These are phyloP conservation scores for Ranitomeya variabilis DNA, from an alignment of 2,113 vertebrate species.

Conservation along the genomic window DNA sequence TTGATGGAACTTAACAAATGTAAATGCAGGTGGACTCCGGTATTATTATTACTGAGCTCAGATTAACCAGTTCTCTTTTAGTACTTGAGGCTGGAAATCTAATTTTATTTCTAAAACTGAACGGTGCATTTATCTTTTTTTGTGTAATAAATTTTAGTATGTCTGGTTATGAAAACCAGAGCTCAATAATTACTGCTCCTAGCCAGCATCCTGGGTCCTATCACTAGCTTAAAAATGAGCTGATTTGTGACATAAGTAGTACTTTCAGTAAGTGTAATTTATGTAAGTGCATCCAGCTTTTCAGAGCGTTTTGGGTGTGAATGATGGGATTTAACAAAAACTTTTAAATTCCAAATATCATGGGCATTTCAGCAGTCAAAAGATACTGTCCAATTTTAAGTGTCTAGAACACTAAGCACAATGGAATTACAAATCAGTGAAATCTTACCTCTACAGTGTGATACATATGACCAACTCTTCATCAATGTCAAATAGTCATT, in stretches of 20 bases:
- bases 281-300: not conserved
- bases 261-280: conserved; percentile 14
- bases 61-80: not conserved
- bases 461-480: not conserved
- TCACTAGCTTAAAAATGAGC: not conserved
- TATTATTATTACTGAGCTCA: not conserved
- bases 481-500: conserved; percentile 6
- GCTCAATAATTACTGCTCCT: not conserved
- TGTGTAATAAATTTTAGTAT: not conserved
- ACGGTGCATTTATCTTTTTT: not conserved
- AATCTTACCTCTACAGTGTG: not conserved
- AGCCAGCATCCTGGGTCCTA: not conserved
- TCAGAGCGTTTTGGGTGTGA: not conserved
- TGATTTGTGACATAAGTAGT: not conserved
- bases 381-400: conserved; percentile 5
- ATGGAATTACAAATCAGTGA: not conserved
- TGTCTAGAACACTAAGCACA: not conserved
- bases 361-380: not conserved
- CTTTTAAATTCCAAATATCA: conserved; percentile 1
- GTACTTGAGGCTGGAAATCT: not conserved
- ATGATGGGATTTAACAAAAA: not conserved
- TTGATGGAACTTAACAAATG: not conserved
- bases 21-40: not conserved
- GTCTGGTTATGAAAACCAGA: not conserved
- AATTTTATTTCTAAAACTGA: not conserved